phyloP scores from a whole-genome alignment of 2,797 vertebrate genomes.

The Kryptopterus vitreolus region DNA sequence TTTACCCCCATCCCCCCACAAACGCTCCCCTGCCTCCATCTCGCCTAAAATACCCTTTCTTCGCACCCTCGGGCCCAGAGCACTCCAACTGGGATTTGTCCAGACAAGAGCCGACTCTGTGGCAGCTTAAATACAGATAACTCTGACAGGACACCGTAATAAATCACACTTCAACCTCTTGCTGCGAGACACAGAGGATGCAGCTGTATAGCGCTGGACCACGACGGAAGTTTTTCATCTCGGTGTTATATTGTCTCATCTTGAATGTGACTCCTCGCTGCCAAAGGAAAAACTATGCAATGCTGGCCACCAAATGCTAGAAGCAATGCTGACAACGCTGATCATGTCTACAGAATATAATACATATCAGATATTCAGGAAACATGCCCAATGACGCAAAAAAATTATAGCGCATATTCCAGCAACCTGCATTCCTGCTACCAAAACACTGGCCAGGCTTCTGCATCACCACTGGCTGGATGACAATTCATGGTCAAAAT shows the following conservation, averaged over 20 bases:
- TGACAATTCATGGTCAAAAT: neutral
- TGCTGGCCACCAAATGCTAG: neutral
- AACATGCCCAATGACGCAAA: too few relatives aligned
- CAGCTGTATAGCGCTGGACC: constrained; percentile 10
- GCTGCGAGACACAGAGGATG: neutral
- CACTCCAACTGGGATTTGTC: constrained; percentile 42
- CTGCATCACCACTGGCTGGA: neutral
- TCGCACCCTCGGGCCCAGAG: constrained; percentile 31
- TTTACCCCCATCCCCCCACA: constrained; percentile 11
- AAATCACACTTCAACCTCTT: constrained; percentile 29
- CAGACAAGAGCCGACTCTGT: constrained; percentile 42
- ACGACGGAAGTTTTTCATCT: constrained; percentile 3
- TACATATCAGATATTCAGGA: neutral
- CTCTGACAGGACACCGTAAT: constrained; percentile 20
- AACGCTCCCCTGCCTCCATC: constrained; percentile 19
- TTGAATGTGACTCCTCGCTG: constrained; percentile 5
- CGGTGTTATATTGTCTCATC: neutral
- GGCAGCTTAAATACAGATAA: constrained; percentile 41
- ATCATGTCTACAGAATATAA: neutral
- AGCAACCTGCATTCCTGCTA: too few relatives aligned
- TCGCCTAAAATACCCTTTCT: constrained; percentile 47
- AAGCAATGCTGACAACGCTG: neutral
- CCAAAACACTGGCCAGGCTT: neutral
- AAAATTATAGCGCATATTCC: too few relatives aligned
- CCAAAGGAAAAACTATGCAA: neutral